phyloP scores from a whole-genome alignment of 2,888 invertebrate species.

The Caradrina kadenii region DNA sequence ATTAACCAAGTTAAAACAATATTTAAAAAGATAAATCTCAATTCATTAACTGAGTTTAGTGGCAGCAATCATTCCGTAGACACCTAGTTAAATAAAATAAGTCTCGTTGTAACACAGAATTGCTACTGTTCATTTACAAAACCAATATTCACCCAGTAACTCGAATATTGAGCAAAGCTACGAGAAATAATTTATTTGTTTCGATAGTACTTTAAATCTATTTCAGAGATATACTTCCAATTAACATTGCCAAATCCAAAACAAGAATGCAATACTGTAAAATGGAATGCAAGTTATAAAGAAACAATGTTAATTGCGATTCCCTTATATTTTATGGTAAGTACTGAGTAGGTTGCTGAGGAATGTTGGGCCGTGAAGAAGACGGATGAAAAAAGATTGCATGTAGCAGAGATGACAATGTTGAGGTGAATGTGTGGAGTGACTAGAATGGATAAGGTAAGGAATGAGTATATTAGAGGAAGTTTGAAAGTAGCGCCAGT shows the following conservation, averaged over 20 bases:
- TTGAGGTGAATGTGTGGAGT: too few species aligned
- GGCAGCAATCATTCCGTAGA: conserved; percentile 41
- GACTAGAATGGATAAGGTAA: too few species aligned
- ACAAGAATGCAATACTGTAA: conserved; percentile 2
- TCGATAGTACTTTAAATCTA: conserved; percentile 29
- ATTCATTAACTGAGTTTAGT: conserved; percentile 38
- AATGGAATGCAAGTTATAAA: neutral
- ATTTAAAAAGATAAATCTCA: conserved; percentile 27
- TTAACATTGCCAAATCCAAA: conserved; percentile 25
- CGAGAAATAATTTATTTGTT: conserved; percentile 64
- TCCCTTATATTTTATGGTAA: too few species aligned
- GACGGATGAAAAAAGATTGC: too few species aligned
- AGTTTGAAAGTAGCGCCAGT: too few species aligned
- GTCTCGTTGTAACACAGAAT: conserved; percentile 55
- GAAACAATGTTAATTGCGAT: too few species aligned
- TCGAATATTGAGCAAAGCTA: conserved; percentile 69
- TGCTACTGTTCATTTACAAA: conserved; percentile 64
- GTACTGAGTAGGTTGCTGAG: too few species aligned
- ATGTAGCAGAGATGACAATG: too few species aligned
- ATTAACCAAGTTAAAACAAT: neutral
- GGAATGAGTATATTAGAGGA: too few species aligned
- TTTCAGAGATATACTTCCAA: conserved; percentile 16
- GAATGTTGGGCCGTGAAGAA: too few species aligned
- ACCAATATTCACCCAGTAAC: conserved; percentile 65
- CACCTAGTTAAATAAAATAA: conserved; percentile 59